Evolutionary conservation across 2,888 invertebrate species (phyloP).

Genomic region (Candidula unifasciata): DNA sequence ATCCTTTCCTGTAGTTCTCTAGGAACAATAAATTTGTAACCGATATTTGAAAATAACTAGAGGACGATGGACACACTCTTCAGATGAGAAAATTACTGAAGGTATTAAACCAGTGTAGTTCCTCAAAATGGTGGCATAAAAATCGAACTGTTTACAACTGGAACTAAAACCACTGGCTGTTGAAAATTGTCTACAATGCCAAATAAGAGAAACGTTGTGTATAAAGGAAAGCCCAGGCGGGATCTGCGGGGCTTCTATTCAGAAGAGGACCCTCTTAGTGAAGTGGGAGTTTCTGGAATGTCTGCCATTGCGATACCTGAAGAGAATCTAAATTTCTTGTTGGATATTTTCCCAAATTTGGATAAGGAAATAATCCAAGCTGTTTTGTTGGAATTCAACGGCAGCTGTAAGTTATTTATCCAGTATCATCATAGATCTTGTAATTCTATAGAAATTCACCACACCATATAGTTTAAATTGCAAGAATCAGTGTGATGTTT

Average conservation of each 20-base stretch:
- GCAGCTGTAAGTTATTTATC: conserved; percentile 25
- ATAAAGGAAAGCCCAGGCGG: neutral
- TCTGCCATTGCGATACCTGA: neutral
- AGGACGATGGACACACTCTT: no score
- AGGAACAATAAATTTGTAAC: no score
- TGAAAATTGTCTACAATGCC: conserved; percentile 20
- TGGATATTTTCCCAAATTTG: conserved; percentile 18
- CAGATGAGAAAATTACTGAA: no score
- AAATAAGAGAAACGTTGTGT: conserved; percentile 18
- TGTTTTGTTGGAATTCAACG: conserved; percentile 28
- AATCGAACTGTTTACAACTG: neutral
- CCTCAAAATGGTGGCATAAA: conserved; percentile 6
- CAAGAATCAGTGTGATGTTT: no score
- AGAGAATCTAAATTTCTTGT: neutral
- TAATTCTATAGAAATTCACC: neutral
- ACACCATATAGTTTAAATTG: no score
- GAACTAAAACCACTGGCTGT: neutral
- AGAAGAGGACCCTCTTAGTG: neutral
- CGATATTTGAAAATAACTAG: no score
- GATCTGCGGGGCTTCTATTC: neutral
- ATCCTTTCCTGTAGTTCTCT: no score
- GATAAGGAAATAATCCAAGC: conserved; percentile 30
- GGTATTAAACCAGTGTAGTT: neutral
- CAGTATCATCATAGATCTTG: neutral
- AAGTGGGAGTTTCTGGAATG: neutral